Percentiles rank a stretch among this genome's conserved stretches.
Conservation (phyloP, 2,113 vertebrate species). For the Oophaga pumilio region DNA sequence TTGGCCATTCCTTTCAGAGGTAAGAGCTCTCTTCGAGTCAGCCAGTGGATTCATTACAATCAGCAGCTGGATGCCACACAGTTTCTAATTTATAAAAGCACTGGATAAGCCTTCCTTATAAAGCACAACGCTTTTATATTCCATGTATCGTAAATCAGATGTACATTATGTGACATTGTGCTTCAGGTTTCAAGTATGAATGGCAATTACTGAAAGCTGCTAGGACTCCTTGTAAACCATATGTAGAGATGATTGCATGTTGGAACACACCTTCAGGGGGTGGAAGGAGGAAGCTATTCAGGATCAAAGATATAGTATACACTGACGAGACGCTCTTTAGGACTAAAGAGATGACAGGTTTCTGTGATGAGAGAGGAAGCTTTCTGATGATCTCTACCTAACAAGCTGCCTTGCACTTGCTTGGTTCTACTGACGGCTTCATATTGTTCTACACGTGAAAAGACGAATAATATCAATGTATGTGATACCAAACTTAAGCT, state of each 20-base stretch:
- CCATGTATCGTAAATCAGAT: constrained; percentile 8
- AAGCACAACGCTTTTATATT: constrained; percentile 3
- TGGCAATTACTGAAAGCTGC: constrained; percentile 14
- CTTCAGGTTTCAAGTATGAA: constrained; percentile 18
- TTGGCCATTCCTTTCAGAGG: not conserved
- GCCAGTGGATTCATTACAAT: not conserved
- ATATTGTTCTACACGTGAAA: not conserved
- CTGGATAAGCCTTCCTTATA: not conserved
- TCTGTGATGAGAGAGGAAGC: not conserved
- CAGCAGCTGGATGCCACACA: not conserved
- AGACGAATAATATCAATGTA: too few species aligned
- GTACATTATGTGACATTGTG: constrained; percentile 21
- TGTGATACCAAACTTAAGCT: not conserved
- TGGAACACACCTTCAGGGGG: not conserved
- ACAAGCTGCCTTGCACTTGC: not conserved
- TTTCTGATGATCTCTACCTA: not conserved
- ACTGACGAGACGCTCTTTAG: not conserved
- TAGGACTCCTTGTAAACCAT: not conserved
- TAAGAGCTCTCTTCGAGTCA: not conserved
- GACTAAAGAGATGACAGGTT: not conserved
- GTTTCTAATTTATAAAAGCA: not conserved
- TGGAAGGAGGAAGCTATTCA: not conserved
- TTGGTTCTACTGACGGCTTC: not conserved
- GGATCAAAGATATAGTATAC: not conserved
- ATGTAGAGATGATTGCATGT: not conserved